These are phyloP conservation scores for Chaenogobius annularis DNA, from an alignment of 2,113 vertebrate genomes.

Conservation along the genomic window DNA sequence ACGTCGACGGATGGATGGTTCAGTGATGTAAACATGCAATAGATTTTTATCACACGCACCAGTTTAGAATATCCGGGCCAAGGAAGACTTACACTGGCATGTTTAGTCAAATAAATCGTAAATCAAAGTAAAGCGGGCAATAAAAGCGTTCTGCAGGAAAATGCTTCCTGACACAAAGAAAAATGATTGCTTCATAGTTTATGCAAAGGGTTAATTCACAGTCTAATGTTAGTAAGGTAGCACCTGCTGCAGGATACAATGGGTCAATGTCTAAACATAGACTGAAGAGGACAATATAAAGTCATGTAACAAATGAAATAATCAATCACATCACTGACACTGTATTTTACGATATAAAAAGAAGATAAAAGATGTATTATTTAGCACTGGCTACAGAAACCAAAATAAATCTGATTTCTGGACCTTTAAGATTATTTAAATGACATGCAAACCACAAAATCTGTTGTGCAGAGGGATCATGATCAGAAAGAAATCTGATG, in stretches of 20 bases:
- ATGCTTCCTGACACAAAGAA: conserved; percentile 12
- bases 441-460: too few species aligned
- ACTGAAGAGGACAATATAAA: neutral
- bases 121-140: conserved; percentile 37
- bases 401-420: too few species aligned
- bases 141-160: conserved; percentile 15
- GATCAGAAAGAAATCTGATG: too few species aligned
- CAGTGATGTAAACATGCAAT: conserved; percentile 41
- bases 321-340: neutral
- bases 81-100: conserved; percentile 16
- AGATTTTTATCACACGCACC: conserved; percentile 12
- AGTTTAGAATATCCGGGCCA: conserved; percentile 28
- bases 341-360: neutral
- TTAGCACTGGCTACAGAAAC: neutral
- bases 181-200: conserved; percentile 24
- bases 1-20: conserved; percentile 20
- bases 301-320: neutral
- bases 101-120: conserved; percentile 27
- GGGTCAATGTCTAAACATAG: conserved; percentile 3
- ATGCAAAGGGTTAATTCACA: conserved; percentile 12
- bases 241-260: conserved; percentile 15
- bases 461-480: too few species aligned
- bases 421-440: too few species aligned
- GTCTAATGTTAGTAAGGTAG: conserved; percentile 28
- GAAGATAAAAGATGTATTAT: neutral